These are phyloP conservation scores for Cynocephalus volans DNA, from an alignment of 2,113 vertebrate genomes.

Conservation along the genomic window DNA sequence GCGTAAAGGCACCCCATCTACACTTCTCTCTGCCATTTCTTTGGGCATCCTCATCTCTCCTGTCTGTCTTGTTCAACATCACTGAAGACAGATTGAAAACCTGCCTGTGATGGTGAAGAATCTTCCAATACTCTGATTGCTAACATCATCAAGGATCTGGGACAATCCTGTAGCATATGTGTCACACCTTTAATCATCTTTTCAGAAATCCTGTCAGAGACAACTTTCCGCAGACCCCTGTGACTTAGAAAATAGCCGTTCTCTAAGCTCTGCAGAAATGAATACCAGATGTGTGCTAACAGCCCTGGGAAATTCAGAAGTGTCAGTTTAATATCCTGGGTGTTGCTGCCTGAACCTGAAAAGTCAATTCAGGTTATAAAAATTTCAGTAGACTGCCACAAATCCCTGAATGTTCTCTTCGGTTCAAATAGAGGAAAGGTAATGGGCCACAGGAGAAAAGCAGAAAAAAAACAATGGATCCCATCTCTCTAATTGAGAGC, in stretches of 20 bases:
- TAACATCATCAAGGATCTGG: neutral
- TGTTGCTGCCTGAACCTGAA: slow-evolving; percentile 72
- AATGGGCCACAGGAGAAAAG: slow-evolving; percentile 71
- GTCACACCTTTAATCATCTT: slow-evolving; percentile 37
- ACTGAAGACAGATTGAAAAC: slow-evolving; percentile 55
- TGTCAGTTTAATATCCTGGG: slow-evolving; percentile 80
- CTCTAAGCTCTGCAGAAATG: slow-evolving; percentile 66
- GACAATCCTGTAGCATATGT: neutral
- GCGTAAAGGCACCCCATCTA: neutral
- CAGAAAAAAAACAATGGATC: slow-evolving; percentile 27
- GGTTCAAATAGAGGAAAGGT: slow-evolving; percentile 61
- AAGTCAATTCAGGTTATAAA: slow-evolving; percentile 84
- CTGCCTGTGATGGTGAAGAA: neutral
- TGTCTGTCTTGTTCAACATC: slow-evolving; percentile 58
- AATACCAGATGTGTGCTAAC: slow-evolving; percentile 61
- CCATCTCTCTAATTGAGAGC: slow-evolving; percentile 73
- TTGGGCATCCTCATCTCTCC: neutral
- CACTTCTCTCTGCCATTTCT: neutral
- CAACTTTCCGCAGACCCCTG: slow-evolving; percentile 59
- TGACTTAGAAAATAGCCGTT: slow-evolving; percentile 66
- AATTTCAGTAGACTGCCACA: slow-evolving; percentile 78
- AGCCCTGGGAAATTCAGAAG: slow-evolving; percentile 76
- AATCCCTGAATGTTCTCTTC: slow-evolving; percentile 71
- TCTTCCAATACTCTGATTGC: neutral
- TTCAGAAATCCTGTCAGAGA: slow-evolving; percentile 66